Percentiles rank a stretch among this genome's conserved stretches.
These are phyloP conservation scores for Spisula subtruncata DNA, from an alignment of 2,888 invertebrate genomes.

Conservation along the genomic window DNA sequence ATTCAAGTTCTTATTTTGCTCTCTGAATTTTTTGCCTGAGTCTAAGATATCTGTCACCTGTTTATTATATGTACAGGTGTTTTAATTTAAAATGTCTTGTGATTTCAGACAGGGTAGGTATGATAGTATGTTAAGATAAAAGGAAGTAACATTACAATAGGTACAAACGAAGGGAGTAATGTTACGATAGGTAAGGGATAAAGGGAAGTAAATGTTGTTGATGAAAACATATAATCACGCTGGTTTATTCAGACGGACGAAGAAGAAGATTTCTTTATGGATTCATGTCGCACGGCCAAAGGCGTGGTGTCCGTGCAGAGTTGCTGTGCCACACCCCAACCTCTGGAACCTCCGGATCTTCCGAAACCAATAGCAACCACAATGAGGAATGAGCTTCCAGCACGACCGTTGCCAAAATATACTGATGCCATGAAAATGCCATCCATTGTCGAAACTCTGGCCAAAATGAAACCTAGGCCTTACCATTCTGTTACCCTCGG, in stretches of 20 bases:
- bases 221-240: not conserved
- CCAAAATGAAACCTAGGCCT: conserved; percentile 70
- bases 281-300: conserved; percentile 52
- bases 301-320: conserved; percentile 63
- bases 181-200: not conserved
- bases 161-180: no score
- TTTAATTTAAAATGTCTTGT: not conserved
- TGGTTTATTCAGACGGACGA: conserved; percentile 57
- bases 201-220: not conserved
- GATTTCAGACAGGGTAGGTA: conserved; percentile 34
- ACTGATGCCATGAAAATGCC: conserved; percentile 73
- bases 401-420: conserved; percentile 65
- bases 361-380: conserved; percentile 63
- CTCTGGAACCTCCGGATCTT: conserved; percentile 69
- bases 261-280: conserved; percentile 60
- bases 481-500: conserved; percentile 69
- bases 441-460: conserved; percentile 74
- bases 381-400: conserved; percentile 67
- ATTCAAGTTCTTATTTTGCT: not conserved
- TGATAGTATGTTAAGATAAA: no score
- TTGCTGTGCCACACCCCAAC: conserved; percentile 63
- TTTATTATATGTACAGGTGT: not conserved
- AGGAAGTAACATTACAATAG: no score
- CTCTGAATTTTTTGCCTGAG: not conserved
- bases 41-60: not conserved